Evolutionary conservation across 2,797 vertebrate genomes (phyloP).

Genomic region (Botia almorhae): DNA sequence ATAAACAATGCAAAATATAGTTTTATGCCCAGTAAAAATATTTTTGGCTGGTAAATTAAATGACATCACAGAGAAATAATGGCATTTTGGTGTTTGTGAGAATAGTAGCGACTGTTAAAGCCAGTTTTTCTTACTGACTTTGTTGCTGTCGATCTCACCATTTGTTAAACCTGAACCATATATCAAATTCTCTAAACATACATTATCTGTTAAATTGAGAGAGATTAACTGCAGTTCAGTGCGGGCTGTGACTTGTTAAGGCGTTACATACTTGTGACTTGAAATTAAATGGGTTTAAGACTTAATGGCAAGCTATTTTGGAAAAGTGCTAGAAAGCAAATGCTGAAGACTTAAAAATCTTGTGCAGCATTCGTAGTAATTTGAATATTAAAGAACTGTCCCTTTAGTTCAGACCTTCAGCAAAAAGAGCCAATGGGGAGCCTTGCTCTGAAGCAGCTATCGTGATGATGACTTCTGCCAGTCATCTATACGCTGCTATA

Average conservation of each 20-base stretch:
- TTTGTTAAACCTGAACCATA: slow-evolving; percentile 1
- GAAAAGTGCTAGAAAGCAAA: background rate
- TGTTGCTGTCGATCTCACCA: background rate
- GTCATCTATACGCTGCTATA: background rate
- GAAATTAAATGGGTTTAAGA: background rate
- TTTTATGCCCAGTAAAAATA: no score
- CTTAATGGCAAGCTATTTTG: slow-evolving; percentile 4
- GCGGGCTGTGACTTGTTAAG: slow-evolving; percentile 3
- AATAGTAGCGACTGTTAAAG: no score
- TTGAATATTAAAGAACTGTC: background rate
- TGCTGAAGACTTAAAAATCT: background rate
- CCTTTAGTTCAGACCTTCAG: background rate
- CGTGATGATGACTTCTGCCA: background rate
- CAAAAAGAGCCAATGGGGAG: background rate
- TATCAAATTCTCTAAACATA: background rate
- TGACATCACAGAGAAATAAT: no score
- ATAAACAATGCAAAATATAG: background rate
- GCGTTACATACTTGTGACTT: background rate
- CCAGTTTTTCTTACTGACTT: background rate
- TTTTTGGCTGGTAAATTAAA: no score
- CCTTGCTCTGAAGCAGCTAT: background rate
- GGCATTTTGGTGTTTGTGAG: no score
- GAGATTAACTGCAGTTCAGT: background rate
- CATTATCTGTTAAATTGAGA: background rate
- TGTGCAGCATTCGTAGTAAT: background rate